Evolutionary conservation across 2,888 invertebrate species (phyloP), one percentile per base, ranked within the genome.

Genomic region (Petrophora chlorosata): DNA sequence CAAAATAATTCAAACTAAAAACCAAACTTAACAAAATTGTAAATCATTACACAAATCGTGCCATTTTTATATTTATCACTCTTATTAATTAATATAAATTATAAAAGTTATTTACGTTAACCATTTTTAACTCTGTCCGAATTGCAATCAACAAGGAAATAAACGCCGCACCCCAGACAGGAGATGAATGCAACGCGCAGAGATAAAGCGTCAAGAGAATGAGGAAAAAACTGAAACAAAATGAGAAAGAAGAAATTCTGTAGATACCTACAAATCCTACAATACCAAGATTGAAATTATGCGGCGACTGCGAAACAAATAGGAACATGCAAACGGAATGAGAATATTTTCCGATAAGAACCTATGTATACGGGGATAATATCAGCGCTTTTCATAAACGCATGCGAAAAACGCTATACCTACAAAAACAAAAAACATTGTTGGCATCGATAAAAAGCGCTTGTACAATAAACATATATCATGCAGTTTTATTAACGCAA

Each of bases 311-410:
- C 32, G 36, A 53, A 48, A 60, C 54, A 61, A 65, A 61, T 57
- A 56, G 54, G 40, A 56, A 52, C 41, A 48, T 48, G 60, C 34
- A 45, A 47, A 46, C 46, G 49, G 47, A 63, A 67, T 65, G 61
- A 66, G 67, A 67, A 61, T 44, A 59, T 46, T 53, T 56, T 50
- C 56, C 43, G n/a, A n/a, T n/a, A n/a, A n/a, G n/a, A n/a, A n/a
- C n/a, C n/a, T n/a, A n/a, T n/a, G n/a, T n/a, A n/a, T n/a, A n/a
- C n/a, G n/a, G n/a, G n/a, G n/a, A n/a, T n/a, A n/a, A n/a, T n/a
- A n/a, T n/a, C n/a, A n/a, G n/a, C n/a, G n/a, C n/a, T n/a, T n/a
- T n/a, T n/a, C n/a, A n/a, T n/a, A n/a, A n/a, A n/a, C n/a, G n/a
- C n/a, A n/a, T n/a, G n/a, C n/a, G n/a, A n/a, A n/a, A n/a, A n/a